phyloP scores from a whole-genome alignment of 2,797 vertebrate species.

The Trichosurus vulpecula region DNA sequence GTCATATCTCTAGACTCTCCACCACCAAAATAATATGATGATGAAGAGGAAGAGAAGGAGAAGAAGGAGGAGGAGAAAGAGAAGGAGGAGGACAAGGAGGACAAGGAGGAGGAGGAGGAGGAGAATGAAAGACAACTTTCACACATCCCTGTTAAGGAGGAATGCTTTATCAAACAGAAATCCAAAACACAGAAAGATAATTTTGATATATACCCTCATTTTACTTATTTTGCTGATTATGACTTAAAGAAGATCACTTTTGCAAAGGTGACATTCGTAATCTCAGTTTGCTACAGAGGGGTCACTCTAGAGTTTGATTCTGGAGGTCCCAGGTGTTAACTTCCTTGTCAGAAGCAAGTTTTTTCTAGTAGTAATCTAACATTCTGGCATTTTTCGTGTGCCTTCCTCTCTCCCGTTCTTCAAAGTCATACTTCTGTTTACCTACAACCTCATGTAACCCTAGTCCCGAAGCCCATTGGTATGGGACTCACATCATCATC shows the following conservation, averaged over 20 bases:
- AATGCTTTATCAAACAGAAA: conserved; percentile 21
- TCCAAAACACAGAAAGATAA: conserved; percentile 23
- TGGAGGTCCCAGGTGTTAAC: conserved; percentile 20
- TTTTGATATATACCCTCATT: conserved; percentile 14
- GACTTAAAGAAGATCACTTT: background rate
- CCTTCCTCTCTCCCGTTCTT: conserved; percentile 48
- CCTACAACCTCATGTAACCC: background rate
- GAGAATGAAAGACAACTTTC: too few species aligned
- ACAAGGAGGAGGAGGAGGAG: too few species aligned
- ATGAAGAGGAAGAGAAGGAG: too few species aligned
- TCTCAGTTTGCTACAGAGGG: background rate
- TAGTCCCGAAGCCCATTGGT: background rate
- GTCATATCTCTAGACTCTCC: too few species aligned
- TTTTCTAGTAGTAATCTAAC: conserved; percentile 26
- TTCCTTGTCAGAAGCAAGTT: conserved; percentile 26
- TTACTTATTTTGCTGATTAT: conserved; percentile 33
- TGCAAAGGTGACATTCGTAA: background rate
- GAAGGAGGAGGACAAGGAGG: too few species aligned
- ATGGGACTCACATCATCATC: background rate
- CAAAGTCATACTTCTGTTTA: conserved; percentile 45
- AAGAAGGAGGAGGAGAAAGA: too few species aligned
- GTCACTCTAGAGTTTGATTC: background rate
- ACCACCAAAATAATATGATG: too few species aligned
- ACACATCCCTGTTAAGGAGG: background rate
- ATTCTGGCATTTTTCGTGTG: conserved; percentile 27